phyloP scores from a whole-genome alignment of 2,888 invertebrate genomes.

The Dynastes hyllus region DNA sequence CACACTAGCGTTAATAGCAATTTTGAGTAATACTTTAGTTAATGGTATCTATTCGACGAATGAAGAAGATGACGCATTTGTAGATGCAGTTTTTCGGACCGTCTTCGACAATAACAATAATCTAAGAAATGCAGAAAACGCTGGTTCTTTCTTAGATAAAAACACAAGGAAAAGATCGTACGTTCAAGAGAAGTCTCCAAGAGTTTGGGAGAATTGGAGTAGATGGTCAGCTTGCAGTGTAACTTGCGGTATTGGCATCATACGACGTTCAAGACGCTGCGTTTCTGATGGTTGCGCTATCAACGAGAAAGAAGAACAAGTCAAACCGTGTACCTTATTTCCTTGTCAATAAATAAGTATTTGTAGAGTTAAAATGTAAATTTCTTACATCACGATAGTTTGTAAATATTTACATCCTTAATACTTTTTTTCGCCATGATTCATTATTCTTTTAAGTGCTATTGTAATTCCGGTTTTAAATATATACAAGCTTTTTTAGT shows the following conservation, averaged over 20 bases:
- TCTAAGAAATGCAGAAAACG: neutral
- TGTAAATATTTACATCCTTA: constrained; percentile 5
- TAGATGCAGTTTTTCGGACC: constrained; percentile 9
- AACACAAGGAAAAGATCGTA: constrained; percentile 25
- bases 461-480: no score
- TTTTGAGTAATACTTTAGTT: constrained; percentile 8
- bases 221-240: constrained; percentile 71
- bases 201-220: constrained; percentile 70
- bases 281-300: constrained; percentile 68
- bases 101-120: constrained; percentile 2
- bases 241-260: constrained; percentile 70
- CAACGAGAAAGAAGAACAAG: constrained; percentile 72
- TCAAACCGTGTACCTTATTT: constrained; percentile 69
- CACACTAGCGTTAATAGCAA: constrained; percentile 22
- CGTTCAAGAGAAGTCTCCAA: constrained; percentile 55
- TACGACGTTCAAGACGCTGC: constrained; percentile 71
- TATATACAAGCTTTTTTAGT: no score
- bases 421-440: neutral
- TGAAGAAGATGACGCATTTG: constrained; percentile 23
- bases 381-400: neutral
- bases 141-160: neutral
- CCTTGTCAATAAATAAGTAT: constrained; percentile 61
- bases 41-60: neutral
- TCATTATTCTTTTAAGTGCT: neutral
- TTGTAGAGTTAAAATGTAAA: neutral